Evolutionary conservation across 2,113 vertebrate species (phyloP), one percentile per base, ranked within the genome.

Genomic region (Columbina picui): DNA sequence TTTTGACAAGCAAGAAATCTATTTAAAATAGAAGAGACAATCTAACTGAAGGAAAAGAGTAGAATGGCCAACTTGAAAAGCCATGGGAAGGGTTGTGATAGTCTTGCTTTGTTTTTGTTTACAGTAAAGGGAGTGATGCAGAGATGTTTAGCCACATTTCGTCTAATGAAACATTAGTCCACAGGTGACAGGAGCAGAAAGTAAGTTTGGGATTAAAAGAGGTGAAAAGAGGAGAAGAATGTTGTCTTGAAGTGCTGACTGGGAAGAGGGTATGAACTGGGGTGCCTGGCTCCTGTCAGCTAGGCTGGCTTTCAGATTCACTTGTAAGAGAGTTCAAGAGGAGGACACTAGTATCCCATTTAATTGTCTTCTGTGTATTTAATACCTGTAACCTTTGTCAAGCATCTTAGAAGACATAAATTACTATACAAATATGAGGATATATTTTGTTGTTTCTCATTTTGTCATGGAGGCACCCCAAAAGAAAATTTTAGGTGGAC

Each of bases 1-100:
- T 84, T 92, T 80, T 94, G 80, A 91, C 76, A 96, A 84, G n/a
- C 2, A 89, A 77, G n/a, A 53, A 74, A 59, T 11, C 11, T 34
- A 49, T 53, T 88, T 80, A 61, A 74, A 91, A 57, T 38, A 74
- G 11, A 74, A 70, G 5, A 83, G 34, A 55, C 23, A 86, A 45
- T 4, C 3, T 10, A 14, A 26, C 77, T 63, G 91, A 84, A 84
- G 22, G 21, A 49, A 89, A 6, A 60, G 39, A 59, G 3, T 34
- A 71, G 14, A 39, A 49, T 15, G 21, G 49, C 29, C 30, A 57
- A 20, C 11, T 65, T 95, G 16, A 77, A 41, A 89, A 87, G 1
- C 32, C 57, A 17, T 53, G 4, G 11, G 21, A 89, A 86, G 4
- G 2, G 12, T 39, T 88, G 13, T 67, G 23, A 45, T 45, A 9